phyloP scores from a whole-genome alignment of 2,888 invertebrate species.

The Trichacis sp. region DNA sequence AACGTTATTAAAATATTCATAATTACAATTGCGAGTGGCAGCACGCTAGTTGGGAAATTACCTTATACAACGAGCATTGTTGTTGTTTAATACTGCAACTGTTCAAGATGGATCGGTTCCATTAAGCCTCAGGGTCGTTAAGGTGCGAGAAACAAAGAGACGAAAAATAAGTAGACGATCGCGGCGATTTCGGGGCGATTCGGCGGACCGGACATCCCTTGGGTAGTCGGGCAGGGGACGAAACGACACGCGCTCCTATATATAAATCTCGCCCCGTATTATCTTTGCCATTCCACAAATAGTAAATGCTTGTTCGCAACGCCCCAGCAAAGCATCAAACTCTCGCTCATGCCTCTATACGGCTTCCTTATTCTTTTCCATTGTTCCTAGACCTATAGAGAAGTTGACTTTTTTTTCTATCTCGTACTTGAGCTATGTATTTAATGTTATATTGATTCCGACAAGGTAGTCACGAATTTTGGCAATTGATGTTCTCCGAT shows the following conservation, averaged over 20 bases:
- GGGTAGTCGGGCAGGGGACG: conserved; percentile 45
- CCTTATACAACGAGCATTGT: no score
- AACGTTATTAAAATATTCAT: no score
- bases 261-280: conserved; percentile 62
- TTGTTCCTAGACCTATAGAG: not conserved
- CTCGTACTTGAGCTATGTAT: no score
- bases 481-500: no score
- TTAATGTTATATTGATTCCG: no score
- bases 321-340: conserved; percentile 46
- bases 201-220: conserved; percentile 49
- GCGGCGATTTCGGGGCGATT: conserved; percentile 38
- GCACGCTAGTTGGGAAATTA: no score
- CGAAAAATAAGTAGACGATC: conserved; percentile 14
- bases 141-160: not conserved
- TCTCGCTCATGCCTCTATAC: no score
- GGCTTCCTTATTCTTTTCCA: not conserved
- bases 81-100: no score
- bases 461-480: no score
- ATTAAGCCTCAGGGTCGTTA: conserved; percentile 21
- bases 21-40: no score
- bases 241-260: conserved; percentile 49
- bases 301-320: conserved; percentile 60
- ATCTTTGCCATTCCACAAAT: conserved; percentile 59
- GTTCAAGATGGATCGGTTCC: conserved; percentile 27
- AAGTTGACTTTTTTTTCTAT: not conserved